phyloP scores from a whole-genome alignment of 1,140 invertebrate species.

The Pentalonia nigronervosa region DNA sequence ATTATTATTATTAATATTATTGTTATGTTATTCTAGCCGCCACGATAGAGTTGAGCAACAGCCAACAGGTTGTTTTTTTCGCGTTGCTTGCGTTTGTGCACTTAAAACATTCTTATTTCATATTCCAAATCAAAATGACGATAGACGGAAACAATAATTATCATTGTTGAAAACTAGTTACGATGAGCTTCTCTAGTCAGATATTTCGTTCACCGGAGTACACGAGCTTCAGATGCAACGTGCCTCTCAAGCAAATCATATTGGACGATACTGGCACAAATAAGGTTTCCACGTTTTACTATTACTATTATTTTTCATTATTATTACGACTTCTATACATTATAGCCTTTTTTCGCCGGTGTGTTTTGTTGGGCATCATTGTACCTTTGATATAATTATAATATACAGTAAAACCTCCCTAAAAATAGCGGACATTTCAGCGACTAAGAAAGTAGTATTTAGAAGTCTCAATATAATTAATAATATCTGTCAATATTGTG shows the following conservation, averaged over 20 bases:
- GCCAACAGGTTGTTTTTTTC: not conserved
- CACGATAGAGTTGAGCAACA: conserved; percentile 17
- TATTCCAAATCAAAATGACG: not conserved
- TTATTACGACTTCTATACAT: not conserved
- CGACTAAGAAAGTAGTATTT: not conserved
- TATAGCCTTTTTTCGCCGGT: no score
- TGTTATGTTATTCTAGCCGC: not conserved
- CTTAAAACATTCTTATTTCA: not conserved
- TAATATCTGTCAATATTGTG: not conserved
- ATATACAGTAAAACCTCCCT: not conserved
- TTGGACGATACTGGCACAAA: conserved; percentile 77
- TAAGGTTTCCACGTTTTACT: conserved; percentile 67
- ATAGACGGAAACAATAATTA: not conserved
- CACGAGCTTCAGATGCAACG: conserved; percentile 82
- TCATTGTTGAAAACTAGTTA: not conserved
- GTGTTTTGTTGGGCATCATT: not conserved
- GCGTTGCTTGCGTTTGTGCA: not conserved
- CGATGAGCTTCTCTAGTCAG: conserved; percentile 20
- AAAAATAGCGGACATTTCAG: not conserved
- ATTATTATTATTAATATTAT: not conserved
- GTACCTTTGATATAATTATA: not conserved
- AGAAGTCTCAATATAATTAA: not conserved
- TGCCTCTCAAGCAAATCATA: conserved; percentile 81
- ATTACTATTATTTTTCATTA: not conserved
- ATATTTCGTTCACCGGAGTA: conserved; percentile 73